phyloP scores from a whole-genome alignment of 2,113 vertebrate genomes.

The Stercorarius parasiticus region DNA sequence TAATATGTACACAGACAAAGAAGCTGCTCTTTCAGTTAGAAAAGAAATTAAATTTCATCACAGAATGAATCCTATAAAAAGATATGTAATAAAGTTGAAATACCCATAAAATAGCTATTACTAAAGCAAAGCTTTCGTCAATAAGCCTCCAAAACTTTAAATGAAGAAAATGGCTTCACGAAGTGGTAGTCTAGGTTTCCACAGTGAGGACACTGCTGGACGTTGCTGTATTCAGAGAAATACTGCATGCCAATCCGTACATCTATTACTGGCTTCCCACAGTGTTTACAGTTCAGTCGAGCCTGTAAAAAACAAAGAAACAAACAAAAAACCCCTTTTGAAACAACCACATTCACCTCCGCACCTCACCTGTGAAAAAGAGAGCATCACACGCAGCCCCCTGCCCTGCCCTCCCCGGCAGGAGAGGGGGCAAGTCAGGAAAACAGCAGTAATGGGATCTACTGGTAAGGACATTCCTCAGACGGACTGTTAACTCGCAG shows the following conservation, averaged over 20 bases:
- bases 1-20: constrained; percentile 74
- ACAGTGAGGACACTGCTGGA: constrained; percentile 99
- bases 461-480: neutral
- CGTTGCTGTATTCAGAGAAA: constrained; percentile 99
- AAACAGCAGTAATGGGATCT: neutral
- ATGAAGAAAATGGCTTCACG: constrained; percentile 99
- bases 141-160: constrained; percentile 99
- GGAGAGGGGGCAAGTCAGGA: neutral
- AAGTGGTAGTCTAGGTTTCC: constrained; percentile 99
- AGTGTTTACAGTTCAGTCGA: constrained; percentile 99
- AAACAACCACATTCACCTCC: neutral
- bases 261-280: constrained; percentile 97
- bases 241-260: constrained; percentile 99
- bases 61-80: constrained; percentile 82
- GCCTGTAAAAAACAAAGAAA: constrained; percentile 77
- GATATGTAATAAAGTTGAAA: constrained; percentile 84
- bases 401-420: neutral
- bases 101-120: constrained; percentile 88
- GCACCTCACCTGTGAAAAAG: neutral
- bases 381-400: neutral
- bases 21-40: constrained; percentile 78
- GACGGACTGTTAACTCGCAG: rapidly evolving
- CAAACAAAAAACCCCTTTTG: constrained; percentile 1
- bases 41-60: constrained; percentile 77
- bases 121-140: constrained; percentile 94